phyloP scores from a whole-genome alignment of 2,113 vertebrate species.

The Edolisoma coerulescens region DNA sequence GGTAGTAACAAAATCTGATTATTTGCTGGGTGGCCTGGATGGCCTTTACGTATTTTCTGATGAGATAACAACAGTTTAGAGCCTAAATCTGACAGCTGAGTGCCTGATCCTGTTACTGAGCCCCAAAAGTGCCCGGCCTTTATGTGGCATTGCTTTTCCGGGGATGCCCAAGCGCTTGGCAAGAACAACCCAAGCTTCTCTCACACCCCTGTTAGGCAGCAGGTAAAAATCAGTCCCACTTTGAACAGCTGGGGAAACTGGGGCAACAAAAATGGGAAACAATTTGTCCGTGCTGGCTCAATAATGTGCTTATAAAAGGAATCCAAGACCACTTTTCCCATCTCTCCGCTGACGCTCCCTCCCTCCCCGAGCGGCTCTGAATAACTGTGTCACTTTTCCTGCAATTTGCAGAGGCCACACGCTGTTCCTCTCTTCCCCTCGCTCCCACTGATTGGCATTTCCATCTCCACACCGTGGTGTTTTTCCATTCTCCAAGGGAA shows the following conservation, averaged over 20 bases:
- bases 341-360: neutral
- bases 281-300: neutral
- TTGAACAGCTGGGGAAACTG: neutral
- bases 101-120: fast-evolving
- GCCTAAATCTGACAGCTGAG: neutral
- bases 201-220: neutral
- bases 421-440: neutral
- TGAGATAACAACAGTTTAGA: neutral
- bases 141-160: fast-evolving
- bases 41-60: neutral
- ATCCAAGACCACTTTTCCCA: neutral
- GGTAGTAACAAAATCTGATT: neutral
- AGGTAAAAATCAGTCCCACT: neutral
- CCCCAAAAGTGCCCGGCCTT: neutral
- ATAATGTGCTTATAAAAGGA: neutral
- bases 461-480: neutral
- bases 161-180: neutral
- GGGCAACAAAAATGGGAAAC: neutral
- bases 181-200: neutral
- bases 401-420: neutral
- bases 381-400: neutral
- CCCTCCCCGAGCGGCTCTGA: neutral
- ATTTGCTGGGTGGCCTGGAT: neutral
- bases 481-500: neutral
- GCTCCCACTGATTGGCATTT: neutral